Base-by-base conservation (phyloP, 2,888 invertebrate species). In the Crepidodera aurea region DNA sequence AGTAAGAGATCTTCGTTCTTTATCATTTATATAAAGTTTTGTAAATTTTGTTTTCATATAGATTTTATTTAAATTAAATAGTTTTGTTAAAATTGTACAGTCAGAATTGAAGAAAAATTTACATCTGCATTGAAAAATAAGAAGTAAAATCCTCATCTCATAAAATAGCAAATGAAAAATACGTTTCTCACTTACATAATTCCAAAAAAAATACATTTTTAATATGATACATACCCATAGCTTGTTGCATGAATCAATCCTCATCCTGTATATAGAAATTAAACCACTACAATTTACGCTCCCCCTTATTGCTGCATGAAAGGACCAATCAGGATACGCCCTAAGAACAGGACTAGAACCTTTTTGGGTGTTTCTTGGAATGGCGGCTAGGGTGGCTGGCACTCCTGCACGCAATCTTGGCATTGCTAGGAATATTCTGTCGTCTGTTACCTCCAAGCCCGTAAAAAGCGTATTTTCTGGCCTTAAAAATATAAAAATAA, bases 201-300 rank as follows among this genome's bases (percentile, higher is more conserved):
- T n/a, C n/a, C n/a, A n/a, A n/a, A n/a, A n/a, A n/a, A n/a, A n/a
- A n/a, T n/a, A n/a, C n/a, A n/a, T n/a, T n/a, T n/a, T n/a, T n/a
- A n/a, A n/a, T n/a, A n/a, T n/a, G n/a, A 40, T 34, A 60, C 73
- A 67, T 67, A 80, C 81, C 93, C 93, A 93, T 2, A 93, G 82
- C 13, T 93, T 84, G 79, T 92, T 90, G 81, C 93, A 93, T n/a
- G 89, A 86, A 78, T 93, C 93, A 27, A 88, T 83, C 13, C 90
- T 86, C 50, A 89, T 79, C 18, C 93, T 85, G 82, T 93, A 93
- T 40, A 92, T 92, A 0, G 93, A 93, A 56, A 92, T 87, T 22
- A 94, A 78, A 0, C 90, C 88, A 13, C 89, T 87, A 77, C 93
- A 93, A 77, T 88, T 87, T 81, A 90, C 91, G 76, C 88, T 86